Conservation (phyloP, 2,888 invertebrate species). For the Tachina grossa region DNA sequence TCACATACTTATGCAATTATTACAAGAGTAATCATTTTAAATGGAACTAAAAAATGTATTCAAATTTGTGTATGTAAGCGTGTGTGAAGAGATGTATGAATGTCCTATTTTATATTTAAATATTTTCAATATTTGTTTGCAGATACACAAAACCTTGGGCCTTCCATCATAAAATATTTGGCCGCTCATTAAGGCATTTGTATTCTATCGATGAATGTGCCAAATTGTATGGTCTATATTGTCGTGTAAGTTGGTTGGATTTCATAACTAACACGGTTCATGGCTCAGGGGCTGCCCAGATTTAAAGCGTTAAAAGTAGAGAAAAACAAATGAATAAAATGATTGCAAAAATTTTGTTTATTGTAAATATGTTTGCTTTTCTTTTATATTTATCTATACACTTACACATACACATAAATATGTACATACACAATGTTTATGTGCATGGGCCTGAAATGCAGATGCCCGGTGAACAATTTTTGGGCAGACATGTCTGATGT, state of each 20-base stretch:
- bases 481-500: too few species aligned
- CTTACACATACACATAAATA: not conserved
- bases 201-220: conserved; percentile 75
- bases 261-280: conserved; percentile 74
- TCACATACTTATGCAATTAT: not conserved
- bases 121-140: conserved; percentile 70
- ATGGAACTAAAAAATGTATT: conserved; percentile 17
- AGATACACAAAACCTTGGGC: conserved; percentile 72
- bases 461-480: too few species aligned
- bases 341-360: conserved; percentile 20
- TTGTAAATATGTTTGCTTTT: conserved; percentile 34
- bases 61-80: not conserved
- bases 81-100: not conserved
- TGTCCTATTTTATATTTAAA: not conserved
- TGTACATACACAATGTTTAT: conserved; percentile 1
- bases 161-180: conserved; percentile 66
- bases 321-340: not conserved
- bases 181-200: conserved; percentile 59
- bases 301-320: conserved; percentile 41
- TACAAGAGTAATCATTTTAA: conserved; percentile 12
- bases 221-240: conserved; percentile 78
- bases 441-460: not conserved
- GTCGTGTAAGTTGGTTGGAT: conserved; percentile 79
- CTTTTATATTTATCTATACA: not conserved
- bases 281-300: conserved; percentile 55